These are phyloP conservation scores for Mastacembelus armatus DNA, from an alignment of 2,797 vertebrate species.

Conservation along the genomic window DNA sequence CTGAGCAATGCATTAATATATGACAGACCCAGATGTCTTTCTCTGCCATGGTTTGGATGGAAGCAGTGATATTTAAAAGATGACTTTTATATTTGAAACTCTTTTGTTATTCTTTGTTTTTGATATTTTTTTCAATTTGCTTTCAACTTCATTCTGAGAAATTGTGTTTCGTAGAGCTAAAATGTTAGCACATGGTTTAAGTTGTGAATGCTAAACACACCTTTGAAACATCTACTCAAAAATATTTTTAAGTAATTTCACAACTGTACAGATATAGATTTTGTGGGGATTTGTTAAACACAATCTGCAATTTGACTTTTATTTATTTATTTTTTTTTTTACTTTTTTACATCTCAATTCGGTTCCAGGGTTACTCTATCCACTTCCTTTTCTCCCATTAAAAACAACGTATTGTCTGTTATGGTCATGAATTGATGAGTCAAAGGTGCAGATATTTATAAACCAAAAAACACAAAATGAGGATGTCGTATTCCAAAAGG, in stretches of 20 bases:
- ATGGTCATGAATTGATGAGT: slow-evolving; percentile 1
- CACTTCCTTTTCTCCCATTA: neutral
- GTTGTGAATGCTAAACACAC: slow-evolving; percentile 1
- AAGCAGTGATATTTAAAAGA: slow-evolving; percentile 25
- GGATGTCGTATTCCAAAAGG: neutral
- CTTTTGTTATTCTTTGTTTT: slow-evolving; percentile 20
- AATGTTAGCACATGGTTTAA: neutral
- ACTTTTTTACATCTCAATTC: too few relatives aligned
- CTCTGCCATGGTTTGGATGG: slow-evolving; percentile 6
- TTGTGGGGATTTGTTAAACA: neutral
- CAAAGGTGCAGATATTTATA: slow-evolving; percentile 22
- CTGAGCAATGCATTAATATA: slow-evolving; percentile 28
- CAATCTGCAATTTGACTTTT: slow-evolving; percentile 6
- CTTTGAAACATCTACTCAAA: neutral
- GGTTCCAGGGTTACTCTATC: slow-evolving; percentile 14
- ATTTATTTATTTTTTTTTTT: too few relatives aligned
- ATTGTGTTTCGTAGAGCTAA: neutral
- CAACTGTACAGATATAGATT: neutral
- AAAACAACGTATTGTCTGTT: neutral
- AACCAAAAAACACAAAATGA: slow-evolving; percentile 59
- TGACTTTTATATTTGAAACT: slow-evolving; percentile 41
- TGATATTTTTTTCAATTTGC: neutral
- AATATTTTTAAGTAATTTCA: neutral
- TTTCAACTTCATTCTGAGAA: neutral
- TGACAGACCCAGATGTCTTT: slow-evolving; percentile 10